Evolutionary conservation across 2,888 invertebrate genomes (phyloP), one percentile per base, ranked within the genome.

Genomic region (Lysandra coridon): DNA sequence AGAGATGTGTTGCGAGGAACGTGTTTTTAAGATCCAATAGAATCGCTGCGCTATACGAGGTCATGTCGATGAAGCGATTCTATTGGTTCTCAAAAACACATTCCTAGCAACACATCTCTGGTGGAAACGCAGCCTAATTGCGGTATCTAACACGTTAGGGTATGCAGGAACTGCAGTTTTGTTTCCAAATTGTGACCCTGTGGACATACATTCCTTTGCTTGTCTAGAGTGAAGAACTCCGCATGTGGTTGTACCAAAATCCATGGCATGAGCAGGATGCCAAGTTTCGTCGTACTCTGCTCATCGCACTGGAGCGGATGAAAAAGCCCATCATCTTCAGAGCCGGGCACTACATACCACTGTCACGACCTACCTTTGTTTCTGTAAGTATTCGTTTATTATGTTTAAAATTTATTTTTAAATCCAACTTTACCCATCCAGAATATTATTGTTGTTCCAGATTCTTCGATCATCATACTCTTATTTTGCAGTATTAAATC

Each of bases 181-280:
- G 53, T 53, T 53, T 53, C 53, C 53, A 53, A 53, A 49, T 49
- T 49, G 10, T 49, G 40, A 40, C 40, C 40, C 82, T 86, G 5
- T 87, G 2, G 12, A 53, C 14, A 14, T 12, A 53, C 14, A 14
- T 12, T 53, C 53, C 4, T 12, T 53, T 3, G 53, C 57, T 57
- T 57, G 4, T 17, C 57, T 57, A 95, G 92, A 95, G 95, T 82
- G 89, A 92, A 83, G 86, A 90, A 1, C 88, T 96, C 2, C 88
- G 92, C 0, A 89, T 94, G 57, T 91, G 91, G 75, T 85, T 95
- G 82, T 96, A 95, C 83, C 90, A 91, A 78, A 94, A 95, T 81
- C 93, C 93, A 2, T 96, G 96, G 96, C 90, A 94, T 77, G 91
- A 95, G 7, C 95, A 96, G 84, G 87, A 91, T 79, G 83, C 83